Percentiles rank a stretch among this genome's conserved stretches.
phyloP scores from a whole-genome alignment of 1,140 invertebrate genomes.

The Trichomalopsis sarcophagae region DNA sequence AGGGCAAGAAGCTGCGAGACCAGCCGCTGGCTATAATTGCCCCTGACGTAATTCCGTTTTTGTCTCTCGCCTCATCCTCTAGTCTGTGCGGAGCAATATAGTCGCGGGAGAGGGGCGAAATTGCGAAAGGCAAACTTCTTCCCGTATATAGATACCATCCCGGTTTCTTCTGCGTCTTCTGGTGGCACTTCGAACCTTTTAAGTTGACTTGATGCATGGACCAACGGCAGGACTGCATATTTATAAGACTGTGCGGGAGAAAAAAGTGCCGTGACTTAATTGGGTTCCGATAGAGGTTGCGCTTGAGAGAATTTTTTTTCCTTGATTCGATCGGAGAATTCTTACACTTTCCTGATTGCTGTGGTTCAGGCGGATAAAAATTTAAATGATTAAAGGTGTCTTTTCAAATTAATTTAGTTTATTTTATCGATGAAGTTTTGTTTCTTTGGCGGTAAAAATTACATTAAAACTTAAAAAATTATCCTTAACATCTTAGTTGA shows the following conservation, averaged over 20 bases:
- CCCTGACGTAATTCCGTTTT: not conserved
- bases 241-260: not conserved
- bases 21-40: not conserved
- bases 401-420: no score
- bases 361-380: not conserved
- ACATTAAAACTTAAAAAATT: no score
- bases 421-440: no score
- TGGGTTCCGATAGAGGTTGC: not conserved
- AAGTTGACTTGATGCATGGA: slow-evolving; percentile 26
- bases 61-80: not conserved
- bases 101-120: not conserved
- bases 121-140: not conserved
- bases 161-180: not conserved
- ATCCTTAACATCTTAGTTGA: no score
- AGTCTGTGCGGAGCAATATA: not conserved
- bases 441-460: no score
- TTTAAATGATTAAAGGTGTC: not conserved
- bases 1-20: not conserved
- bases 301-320: not conserved
- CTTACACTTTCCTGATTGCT: not conserved
- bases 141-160: not conserved
- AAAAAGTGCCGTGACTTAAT: not conserved
- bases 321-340: not conserved
- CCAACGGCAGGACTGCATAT: slow-evolving; percentile 7
- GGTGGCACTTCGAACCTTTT: not conserved